These are phyloP conservation scores for Drosophila diplacantha DNA, from an alignment of 2,888 invertebrate species.

Conservation along the genomic window DNA sequence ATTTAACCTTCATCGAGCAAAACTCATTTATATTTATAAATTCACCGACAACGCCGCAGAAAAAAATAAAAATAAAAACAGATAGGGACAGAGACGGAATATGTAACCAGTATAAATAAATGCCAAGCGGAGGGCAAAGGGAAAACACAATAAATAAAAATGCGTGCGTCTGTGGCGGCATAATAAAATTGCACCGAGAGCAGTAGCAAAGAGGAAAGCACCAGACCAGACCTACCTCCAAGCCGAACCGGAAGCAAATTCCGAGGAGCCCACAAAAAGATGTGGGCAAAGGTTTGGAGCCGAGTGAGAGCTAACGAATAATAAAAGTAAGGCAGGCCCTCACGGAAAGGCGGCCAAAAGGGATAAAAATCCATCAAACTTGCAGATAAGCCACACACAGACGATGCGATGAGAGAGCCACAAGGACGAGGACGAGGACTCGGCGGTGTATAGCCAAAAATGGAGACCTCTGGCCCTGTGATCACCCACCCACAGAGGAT, in stretches of 20 bases:
- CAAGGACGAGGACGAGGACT: slow-evolving; percentile 9
- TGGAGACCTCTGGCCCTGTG: slow-evolving; percentile 5
- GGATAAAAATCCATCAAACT: slow-evolving; percentile 72
- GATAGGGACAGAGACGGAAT: slow-evolving; percentile 22
- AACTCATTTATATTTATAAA: slow-evolving; percentile 78
- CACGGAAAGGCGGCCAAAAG: slow-evolving; percentile 41
- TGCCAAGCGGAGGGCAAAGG: slow-evolving; percentile 38
- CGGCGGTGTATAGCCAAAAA: slow-evolving; percentile 14
- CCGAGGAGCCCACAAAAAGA: slow-evolving; percentile 11
- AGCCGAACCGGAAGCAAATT: slow-evolving; percentile 38
- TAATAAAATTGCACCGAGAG: slow-evolving; percentile 56
- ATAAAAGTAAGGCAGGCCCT: slow-evolving; percentile 34
- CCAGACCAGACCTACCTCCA: slow-evolving; percentile 14
- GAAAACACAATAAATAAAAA: slow-evolving; percentile 61
- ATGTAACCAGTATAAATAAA: slow-evolving; percentile 63
- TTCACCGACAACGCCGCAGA: slow-evolving; percentile 62
- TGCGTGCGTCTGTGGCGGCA: slow-evolving; percentile 60
- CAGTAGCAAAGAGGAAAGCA: slow-evolving; percentile 9
- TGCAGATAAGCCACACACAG: slow-evolving; percentile 64
- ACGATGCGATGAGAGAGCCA: slow-evolving; percentile 52
- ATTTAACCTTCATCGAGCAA: slow-evolving; percentile 75
- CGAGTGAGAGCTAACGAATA: slow-evolving; percentile 22
- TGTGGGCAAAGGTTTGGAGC: slow-evolving; percentile 15
- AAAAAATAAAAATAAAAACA: slow-evolving; percentile 33
- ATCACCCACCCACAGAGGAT: slow-evolving; percentile 5